Percentiles rank a stretch among this genome's conserved stretches.
These are phyloP conservation scores for Aix galericulata DNA, from an alignment of 2,113 vertebrate species.

Conservation along the genomic window DNA sequence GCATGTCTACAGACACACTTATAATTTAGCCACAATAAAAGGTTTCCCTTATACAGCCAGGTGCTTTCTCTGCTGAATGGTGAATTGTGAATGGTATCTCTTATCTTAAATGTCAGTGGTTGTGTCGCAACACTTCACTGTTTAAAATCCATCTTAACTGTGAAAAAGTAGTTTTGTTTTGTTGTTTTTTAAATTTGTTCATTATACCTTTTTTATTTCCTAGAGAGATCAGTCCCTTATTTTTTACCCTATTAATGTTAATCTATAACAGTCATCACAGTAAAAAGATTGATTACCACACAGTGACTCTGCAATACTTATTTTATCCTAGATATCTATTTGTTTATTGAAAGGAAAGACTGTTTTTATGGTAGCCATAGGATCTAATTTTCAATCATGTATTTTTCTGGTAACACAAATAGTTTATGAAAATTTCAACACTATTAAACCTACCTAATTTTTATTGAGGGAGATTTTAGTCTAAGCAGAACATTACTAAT, in stretches of 20 bases:
- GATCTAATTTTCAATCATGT: neutral
- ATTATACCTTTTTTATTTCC: neutral
- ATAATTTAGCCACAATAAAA: neutral
- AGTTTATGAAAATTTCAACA: neutral
- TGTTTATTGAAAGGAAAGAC: neutral
- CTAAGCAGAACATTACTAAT: neutral
- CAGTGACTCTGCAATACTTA: neutral
- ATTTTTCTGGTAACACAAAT: neutral
- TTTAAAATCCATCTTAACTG: neutral
- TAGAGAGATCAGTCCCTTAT: neutral
- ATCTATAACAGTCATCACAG: neutral
- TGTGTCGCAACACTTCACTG: neutral
- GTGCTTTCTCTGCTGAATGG: neutral
- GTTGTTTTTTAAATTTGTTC: neutral
- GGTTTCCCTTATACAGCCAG: neutral
- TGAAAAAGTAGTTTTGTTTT: neutral
- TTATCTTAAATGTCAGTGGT: neutral
- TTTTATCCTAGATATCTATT: neutral
- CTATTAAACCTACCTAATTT: fast-evolving
- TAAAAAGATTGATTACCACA: neutral
- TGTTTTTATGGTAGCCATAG: neutral
- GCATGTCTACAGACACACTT: neutral
- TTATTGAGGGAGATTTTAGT: neutral
- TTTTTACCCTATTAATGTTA: neutral
- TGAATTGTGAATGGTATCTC: neutral